phyloP scores from a whole-genome alignment of 2,888 invertebrate species.

The Bhutanitis thaidina region DNA sequence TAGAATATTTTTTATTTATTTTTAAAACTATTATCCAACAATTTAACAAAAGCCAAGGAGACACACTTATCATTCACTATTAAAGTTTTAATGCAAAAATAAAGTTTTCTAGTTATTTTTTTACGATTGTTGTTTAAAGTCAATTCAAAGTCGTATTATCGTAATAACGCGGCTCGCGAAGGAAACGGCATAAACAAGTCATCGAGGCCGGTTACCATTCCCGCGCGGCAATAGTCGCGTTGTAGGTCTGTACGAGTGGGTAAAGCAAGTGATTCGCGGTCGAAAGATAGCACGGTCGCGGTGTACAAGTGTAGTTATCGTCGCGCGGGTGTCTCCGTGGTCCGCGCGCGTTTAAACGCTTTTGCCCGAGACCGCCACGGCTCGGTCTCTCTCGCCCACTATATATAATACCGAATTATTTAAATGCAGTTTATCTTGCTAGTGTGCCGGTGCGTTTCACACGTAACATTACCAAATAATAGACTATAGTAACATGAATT shows the following conservation, averaged over 20 bases:
- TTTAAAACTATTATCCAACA: too few relatives aligned
- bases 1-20: too few relatives aligned
- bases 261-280: constrained; percentile 22
- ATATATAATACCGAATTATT: constrained; percentile 73
- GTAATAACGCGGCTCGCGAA: constrained; percentile 34
- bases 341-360: constrained; percentile 26
- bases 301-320: constrained; percentile 6
- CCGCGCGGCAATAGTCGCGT: constrained; percentile 39
- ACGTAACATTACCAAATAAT: neutral
- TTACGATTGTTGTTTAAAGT: constrained; percentile 28
- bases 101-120: neutral
- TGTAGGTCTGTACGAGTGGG: constrained; percentile 32
- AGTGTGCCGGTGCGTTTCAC: constrained; percentile 26
- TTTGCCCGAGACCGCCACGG: constrained; percentile 25
- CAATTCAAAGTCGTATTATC: constrained; percentile 32
- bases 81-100: neutral
- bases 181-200: constrained; percentile 48
- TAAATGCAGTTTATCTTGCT: constrained; percentile 52
- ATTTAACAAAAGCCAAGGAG: neutral
- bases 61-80: neutral
- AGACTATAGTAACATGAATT: too few relatives aligned
- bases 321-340: constrained; percentile 28
- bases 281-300: constrained; percentile 30
- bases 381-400: constrained; percentile 66
- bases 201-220: constrained; percentile 47